phyloP scores from a whole-genome alignment of 2,113 vertebrate species.

The Mustela nigripes region DNA sequence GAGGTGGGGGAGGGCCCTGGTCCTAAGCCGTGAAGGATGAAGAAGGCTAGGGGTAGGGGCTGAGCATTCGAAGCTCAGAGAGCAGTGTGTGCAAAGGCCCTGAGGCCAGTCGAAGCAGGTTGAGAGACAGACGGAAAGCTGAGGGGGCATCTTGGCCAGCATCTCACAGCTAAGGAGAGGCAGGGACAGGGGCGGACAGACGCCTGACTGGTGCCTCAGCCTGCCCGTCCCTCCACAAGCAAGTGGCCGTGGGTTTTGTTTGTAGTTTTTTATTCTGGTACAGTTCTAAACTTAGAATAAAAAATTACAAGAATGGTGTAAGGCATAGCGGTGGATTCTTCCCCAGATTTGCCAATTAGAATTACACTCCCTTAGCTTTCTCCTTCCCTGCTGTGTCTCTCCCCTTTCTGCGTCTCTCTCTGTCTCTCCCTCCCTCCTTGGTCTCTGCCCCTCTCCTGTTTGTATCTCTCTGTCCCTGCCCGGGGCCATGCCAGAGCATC shows the following conservation, averaged over 20 bases:
- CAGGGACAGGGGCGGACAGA: too few relatives aligned
- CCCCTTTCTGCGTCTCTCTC: not conserved
- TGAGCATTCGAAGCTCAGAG: not conserved
- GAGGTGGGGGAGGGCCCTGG: not conserved
- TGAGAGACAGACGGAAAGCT: not conserved
- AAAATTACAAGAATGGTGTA: not conserved
- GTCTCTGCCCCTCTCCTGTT: not conserved
- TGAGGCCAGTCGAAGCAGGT: not conserved
- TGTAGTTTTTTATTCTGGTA: not conserved
- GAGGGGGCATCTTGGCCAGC: not conserved
- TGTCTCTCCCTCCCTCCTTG: not conserved
- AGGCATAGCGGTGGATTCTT: not conserved
- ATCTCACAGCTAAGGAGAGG: not conserved
- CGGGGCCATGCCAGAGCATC: not conserved
- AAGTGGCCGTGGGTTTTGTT: not conserved
- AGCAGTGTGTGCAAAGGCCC: not conserved
- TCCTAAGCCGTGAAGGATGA: not conserved
- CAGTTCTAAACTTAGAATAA: not conserved
- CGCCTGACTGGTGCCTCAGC: too few relatives aligned
- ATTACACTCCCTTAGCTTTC: not conserved
- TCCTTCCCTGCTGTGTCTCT: not conserved
- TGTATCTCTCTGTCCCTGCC: not conserved
- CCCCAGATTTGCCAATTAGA: not conserved
- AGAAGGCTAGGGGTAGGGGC: not conserved
- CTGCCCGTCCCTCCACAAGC: not conserved